phyloP scores from a whole-genome alignment of 2,797 vertebrate species.

The Merluccius polli region DNA sequence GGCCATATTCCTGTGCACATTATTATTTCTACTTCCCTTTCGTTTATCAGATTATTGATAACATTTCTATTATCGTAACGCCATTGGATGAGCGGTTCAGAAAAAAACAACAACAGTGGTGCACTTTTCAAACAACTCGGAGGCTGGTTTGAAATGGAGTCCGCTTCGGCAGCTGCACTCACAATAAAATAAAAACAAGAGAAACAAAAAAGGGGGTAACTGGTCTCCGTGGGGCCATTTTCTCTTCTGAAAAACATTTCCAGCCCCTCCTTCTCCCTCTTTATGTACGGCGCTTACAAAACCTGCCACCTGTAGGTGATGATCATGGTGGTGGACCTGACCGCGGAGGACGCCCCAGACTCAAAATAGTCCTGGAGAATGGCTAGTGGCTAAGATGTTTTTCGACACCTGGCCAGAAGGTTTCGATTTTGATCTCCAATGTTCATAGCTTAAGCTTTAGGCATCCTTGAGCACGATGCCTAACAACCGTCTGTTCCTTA shows the following conservation, averaged over 20 bases:
- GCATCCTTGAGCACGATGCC: no score
- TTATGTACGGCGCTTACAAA: neutral
- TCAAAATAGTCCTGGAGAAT: no score
- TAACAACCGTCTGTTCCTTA: no score
- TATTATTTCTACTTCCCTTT: neutral
- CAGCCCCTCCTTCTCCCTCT: constrained; percentile 18
- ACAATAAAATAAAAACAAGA: neutral
- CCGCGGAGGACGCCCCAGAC: no score
- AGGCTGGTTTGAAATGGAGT: constrained; percentile 30
- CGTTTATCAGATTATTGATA: neutral
- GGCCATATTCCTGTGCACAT: neutral
- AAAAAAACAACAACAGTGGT: neutral
- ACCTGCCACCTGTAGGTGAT: neutral
- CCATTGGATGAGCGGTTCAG: neutral
- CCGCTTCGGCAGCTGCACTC: constrained; percentile 15
- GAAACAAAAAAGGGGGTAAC: constrained; percentile 6
- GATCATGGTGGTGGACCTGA: no score
- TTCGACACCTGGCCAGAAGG: no score
- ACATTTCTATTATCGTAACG: neutral
- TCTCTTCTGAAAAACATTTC: constrained; percentile 25
- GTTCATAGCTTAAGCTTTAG: no score
- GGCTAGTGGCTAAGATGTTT: no score
- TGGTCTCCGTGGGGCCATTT: constrained; percentile 24
- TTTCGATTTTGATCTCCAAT: no score
- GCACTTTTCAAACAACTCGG: neutral